These are phyloP conservation scores for Microplitis demolitor DNA, from an alignment of 1,140 invertebrate genomes.

Conservation along the genomic window DNA sequence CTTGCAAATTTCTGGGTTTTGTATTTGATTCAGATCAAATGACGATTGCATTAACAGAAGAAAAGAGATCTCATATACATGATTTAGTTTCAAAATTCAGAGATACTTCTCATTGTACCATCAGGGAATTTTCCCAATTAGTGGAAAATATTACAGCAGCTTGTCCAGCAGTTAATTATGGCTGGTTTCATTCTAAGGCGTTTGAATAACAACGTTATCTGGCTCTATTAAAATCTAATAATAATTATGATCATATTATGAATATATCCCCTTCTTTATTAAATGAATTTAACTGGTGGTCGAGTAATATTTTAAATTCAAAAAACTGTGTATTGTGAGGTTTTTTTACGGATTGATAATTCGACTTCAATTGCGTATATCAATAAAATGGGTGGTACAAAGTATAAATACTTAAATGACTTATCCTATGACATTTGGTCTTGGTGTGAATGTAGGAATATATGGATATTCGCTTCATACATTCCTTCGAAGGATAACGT, in stretches of 20 bases:
- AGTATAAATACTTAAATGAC: neutral
- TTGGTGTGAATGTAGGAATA: neutral
- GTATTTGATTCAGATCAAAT: constrained; percentile 29
- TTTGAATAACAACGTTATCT: constrained; percentile 32
- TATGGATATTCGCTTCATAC: neutral
- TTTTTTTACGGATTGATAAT: neutral
- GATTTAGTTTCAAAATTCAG: constrained; percentile 6
- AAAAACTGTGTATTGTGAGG: neutral
- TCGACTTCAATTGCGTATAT: neutral
- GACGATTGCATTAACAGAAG: constrained; percentile 27
- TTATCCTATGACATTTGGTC: neutral
- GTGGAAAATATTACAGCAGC: constrained; percentile 31
- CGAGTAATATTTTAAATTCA: neutral
- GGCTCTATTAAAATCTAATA: constrained; percentile 14
- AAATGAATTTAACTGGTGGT: neutral
- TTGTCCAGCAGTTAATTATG: constrained; percentile 35
- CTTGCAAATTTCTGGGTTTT: constrained; percentile 38
- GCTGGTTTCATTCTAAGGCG: constrained; percentile 33
- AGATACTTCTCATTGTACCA: constrained; percentile 17
- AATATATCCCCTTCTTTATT: neutral
- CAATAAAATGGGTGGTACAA: constrained; percentile 3
- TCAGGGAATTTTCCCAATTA: constrained; percentile 36
- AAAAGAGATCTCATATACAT: constrained; percentile 25
- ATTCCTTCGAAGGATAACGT: neutral
- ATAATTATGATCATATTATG: constrained; percentile 28